Base-by-base conservation (phyloP, 1,140 invertebrate genomes). In the Drosophila ohnishii region DNA sequence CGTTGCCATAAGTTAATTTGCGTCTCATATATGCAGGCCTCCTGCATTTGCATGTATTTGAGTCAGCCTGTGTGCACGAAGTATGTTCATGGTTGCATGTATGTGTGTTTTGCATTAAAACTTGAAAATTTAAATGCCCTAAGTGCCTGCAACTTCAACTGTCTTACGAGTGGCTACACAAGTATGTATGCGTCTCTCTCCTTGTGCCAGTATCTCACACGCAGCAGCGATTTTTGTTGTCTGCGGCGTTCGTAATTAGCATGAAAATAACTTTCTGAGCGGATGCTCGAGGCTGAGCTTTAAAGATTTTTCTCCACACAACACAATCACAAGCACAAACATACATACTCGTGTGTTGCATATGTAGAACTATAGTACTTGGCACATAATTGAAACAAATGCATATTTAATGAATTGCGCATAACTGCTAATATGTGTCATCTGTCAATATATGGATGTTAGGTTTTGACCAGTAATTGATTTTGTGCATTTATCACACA, bases 1-100 rank as follows among this genome's bases (percentile, higher is more conserved):
- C 82, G 83, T 86, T 86, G 67, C 83, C 79, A 79, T 86, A 86
- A 86, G 83, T 86, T 86, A 86, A 86, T 86, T 86, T 86, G 67
- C 71, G 66, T 79, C 83, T 87, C 76, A 76, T 75, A 56, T 85
- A 84, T 85, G 72, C 72, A 75, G 47, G 59, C 70, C 45, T 64
- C 70, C 45, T 57, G 37, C 74, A 77, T 77, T 70, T 77, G 82
- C 83, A 86, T 86, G 65, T 87, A 64, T 86, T 79, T 66, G 71
- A 86, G 55, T 14, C 60, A 45, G 57, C 44, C 47, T 13, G 35
- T 32, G 58, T n/a, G 8, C 25, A 28, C 7, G 45, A n/a, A 10
- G 45, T n/a, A 48, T 48, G 45, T 47, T 25, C 44, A 8, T 47
- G 7, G 11, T 9, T 25, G 13, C 5, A 14, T 58, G 56, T 81